Base-by-base conservation (phyloP, 2,113 vertebrate genomes). In the Malaclemys terrapin region DNA sequence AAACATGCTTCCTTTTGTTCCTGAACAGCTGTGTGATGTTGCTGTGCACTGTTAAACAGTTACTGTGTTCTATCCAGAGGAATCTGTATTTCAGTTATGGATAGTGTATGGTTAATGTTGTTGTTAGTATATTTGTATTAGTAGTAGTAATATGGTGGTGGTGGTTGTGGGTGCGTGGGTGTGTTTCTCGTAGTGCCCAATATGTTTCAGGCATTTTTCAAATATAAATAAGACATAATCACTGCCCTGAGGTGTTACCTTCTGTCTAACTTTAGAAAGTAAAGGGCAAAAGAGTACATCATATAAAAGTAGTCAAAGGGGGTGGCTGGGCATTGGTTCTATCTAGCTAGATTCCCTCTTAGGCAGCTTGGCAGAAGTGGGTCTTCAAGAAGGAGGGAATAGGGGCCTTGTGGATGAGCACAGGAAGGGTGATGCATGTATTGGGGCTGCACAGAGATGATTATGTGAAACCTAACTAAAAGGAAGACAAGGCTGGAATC, bases 211-310 rank as follows among this genome's bases (percentile, higher is more conserved):
- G 52, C 47, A 9, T 57, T 93, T 79, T 27, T 27, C 9, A 80
- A 82, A 27, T 31, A 75, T 14, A 12, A 16, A 8, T 6, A 38
- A 7, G 19, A 10, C 0, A 3, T 0, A 0, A 69, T 80, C 0
- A 0, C 50, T 89, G 69, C 87, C 42, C 20, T 12, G 4, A 20
- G 6, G 4, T n/a, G 1, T 20, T 82, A 12, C 27, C 57, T 59
- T 29, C 52, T 53, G 52, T 59, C 27, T 59, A 29, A 59, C 12
- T 27, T 59, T 29, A 59, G 57, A 59, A 27, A 59, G 57, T 59
- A 59, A 59, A 59, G 25, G 52, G 6, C 17, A 53, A 53, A 59
- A 59, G 5, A 6, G 12, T 59, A 29, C 27, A 29, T 59, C 27
- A 59, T 29, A 59, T 59, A 59, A 59, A 29, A 59, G 27, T 59